A percentile compares a stretch with the other conserved stretches of the same genome.
phyloP scores from a whole-genome alignment of 2,113 vertebrate species.

The Platanista minor region DNA sequence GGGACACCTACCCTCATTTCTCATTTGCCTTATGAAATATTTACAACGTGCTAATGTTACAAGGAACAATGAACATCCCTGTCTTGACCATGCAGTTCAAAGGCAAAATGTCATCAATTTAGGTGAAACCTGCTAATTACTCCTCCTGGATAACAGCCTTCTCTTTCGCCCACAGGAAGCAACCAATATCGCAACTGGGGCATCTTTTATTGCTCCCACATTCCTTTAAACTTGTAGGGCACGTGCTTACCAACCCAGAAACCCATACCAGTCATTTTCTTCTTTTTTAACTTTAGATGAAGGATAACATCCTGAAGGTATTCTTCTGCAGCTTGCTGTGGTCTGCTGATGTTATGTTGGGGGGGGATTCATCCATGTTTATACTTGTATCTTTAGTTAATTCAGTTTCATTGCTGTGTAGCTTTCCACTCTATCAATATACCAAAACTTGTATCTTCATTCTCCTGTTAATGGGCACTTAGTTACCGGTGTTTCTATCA shows the following conservation, averaged over 20 bases:
- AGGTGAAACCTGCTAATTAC: neutral
- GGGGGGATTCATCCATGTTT: neutral
- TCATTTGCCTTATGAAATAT: neutral
- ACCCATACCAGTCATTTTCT: neutral
- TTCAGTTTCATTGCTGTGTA: neutral
- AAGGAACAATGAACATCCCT: neutral
- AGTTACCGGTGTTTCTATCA: neutral
- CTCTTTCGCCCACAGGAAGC: neutral
- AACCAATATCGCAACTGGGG: neutral
- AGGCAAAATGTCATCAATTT: neutral
- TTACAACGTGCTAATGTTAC: neutral
- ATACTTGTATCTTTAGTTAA: neutral
- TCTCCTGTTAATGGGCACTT: too few relatives aligned
- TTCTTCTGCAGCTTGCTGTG: neutral
- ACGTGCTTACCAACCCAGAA: neutral
- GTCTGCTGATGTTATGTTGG: neutral
- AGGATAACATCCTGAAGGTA: neutral
- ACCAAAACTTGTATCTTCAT: neutral
- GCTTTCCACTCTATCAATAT: too few relatives aligned
- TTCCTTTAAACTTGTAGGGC: neutral
- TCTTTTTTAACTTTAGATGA: neutral
- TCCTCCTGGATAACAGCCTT: neutral
- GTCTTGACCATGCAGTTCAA: neutral
- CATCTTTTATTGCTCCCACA: neutral
- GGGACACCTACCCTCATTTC: neutral